Conservation (phyloP, 2,888 invertebrate species). For the Hedychridium roseum region DNA sequence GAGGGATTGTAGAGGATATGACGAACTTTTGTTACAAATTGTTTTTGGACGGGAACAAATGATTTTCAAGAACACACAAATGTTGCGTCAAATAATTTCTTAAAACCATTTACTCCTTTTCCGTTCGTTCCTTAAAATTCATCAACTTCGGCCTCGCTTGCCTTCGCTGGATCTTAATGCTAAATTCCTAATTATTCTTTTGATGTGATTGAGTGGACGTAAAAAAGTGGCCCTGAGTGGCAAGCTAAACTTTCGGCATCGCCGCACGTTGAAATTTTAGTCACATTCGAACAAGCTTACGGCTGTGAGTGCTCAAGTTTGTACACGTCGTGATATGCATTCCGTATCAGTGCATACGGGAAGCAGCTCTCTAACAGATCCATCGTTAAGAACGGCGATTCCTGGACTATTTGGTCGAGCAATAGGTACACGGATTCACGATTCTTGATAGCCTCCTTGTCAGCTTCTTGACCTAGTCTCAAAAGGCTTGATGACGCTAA, state of each 20-base stretch:
- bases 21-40: too few relatives aligned
- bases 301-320: slow-evolving; percentile 79
- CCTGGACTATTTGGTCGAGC: slow-evolving; percentile 96
- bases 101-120: too few relatives aligned
- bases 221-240: slow-evolving; percentile 35
- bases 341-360: slow-evolving; percentile 96
- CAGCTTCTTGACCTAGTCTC: slow-evolving; percentile 93
- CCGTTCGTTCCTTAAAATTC: too few relatives aligned
- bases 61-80: too few relatives aligned
- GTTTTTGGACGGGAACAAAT: too few relatives aligned
- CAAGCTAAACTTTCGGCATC: slow-evolving; percentile 25
- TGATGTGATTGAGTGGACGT: slow-evolving; percentile 27
- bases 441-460: slow-evolving; percentile 92
- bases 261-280: neutral
- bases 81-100: too few relatives aligned
- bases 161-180: too few relatives aligned
- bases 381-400: slow-evolving; percentile 98
- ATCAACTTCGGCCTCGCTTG: too few relatives aligned
- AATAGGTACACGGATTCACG: slow-evolving; percentile 96
- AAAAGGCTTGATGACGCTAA: slow-evolving; percentile 95
- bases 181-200: too few relatives aligned
- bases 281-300: slow-evolving; percentile 32
- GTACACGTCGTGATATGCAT: slow-evolving; percentile 97
- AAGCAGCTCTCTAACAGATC: slow-evolving; percentile 98
- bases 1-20: too few relatives aligned